phyloP scores from a whole-genome alignment of 2,888 invertebrate species.

The Elmis aenea region DNA sequence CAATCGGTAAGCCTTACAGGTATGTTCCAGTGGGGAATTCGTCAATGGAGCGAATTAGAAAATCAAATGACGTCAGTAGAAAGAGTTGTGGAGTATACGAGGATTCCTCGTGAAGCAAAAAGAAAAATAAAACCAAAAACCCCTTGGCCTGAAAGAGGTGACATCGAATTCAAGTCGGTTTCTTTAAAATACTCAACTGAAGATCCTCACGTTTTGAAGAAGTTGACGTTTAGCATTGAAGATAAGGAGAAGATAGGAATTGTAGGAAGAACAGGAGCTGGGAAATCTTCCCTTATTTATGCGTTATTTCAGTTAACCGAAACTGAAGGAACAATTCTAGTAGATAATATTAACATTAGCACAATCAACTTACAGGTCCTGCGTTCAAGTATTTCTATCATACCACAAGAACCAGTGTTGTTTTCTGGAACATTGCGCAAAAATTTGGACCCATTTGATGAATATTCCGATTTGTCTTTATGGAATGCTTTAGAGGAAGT shows the following conservation, averaged over 20 bases:
- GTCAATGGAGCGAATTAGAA: too few relatives aligned
- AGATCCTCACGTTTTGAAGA: conserved; percentile 69
- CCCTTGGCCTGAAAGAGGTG: conserved; percentile 69
- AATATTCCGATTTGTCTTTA: conserved; percentile 69
- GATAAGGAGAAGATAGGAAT: conserved; percentile 64
- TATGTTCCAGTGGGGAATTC: too few relatives aligned
- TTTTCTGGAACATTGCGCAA: too few relatives aligned
- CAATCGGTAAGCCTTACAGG: conserved; percentile 42
- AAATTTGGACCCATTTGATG: too few relatives aligned
- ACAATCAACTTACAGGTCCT: conserved; percentile 50
- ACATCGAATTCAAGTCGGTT: conserved; percentile 62
- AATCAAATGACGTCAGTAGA: conserved; percentile 91
- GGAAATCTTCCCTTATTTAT: conserved; percentile 63
- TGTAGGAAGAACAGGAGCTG: conserved; percentile 83
- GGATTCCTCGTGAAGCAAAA: conserved; percentile 48
- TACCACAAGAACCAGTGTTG: conserved; percentile 56
- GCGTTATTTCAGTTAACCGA: conserved; percentile 65
- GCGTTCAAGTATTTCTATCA: conserved; percentile 52
- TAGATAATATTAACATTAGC: conserved; percentile 56
- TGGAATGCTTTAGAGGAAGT: conserved; percentile 85
- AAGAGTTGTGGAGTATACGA: conserved; percentile 53
- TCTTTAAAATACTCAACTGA: conserved; percentile 67
- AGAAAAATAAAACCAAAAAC: conserved; percentile 64
- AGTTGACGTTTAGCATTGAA: conserved; percentile 62
- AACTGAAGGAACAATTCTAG: conserved; percentile 52